phyloP scores from a whole-genome alignment of 2,797 vertebrate genomes.

The Vipera latastei region DNA sequence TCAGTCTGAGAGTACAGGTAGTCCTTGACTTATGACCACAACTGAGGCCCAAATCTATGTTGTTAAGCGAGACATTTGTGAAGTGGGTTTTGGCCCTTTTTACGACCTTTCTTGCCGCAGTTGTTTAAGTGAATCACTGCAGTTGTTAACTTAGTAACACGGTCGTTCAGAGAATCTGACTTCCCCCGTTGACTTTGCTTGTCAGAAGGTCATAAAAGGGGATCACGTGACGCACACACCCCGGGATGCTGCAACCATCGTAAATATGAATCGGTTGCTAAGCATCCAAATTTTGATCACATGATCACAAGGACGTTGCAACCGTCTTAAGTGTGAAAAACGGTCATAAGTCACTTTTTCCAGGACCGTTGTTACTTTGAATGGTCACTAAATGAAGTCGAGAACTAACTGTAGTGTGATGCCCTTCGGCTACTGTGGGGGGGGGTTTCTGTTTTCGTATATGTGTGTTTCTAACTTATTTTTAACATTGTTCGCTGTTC shows the following conservation, averaged over 20 bases:
- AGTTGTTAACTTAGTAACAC: neutral
- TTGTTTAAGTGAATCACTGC: neutral
- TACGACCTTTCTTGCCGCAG: neutral
- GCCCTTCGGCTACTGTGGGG: neutral
- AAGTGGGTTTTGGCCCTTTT: neutral
- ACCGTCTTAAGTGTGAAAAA: neutral
- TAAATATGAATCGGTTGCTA: neutral
- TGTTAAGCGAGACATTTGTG: neutral
- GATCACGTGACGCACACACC: neutral
- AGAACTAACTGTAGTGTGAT: neutral
- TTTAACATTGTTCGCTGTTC: neutral
- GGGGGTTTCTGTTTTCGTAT: neutral
- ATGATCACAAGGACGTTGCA: neutral
- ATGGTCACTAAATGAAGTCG: neutral
- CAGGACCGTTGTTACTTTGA: neutral
- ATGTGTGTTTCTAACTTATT: neutral
- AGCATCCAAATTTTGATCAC: neutral
- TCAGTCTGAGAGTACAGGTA: neutral
- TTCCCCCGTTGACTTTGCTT: neutral
- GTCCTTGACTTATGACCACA: neutral
- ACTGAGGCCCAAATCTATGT: neutral
- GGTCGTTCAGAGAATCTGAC: neutral
- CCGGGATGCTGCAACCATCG: neutral
- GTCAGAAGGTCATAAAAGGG: neutral
- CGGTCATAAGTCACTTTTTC: neutral